Evolutionary conservation across 2,797 vertebrate genomes (phyloP).

Genomic region (Eremophila alpestris): DNA sequence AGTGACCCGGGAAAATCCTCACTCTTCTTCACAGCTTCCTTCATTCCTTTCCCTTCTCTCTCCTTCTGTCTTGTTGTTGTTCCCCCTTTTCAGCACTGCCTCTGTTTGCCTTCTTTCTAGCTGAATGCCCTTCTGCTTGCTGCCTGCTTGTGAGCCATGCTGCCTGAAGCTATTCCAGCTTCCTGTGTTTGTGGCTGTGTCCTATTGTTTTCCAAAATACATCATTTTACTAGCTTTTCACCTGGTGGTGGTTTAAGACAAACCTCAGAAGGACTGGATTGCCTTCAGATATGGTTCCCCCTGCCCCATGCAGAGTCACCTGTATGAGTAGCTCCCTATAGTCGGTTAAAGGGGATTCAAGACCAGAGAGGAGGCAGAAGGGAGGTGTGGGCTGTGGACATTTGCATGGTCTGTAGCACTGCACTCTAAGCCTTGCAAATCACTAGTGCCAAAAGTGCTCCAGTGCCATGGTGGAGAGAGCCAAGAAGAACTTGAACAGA

Average conservation of each 20-base stretch:
- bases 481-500: neutral
- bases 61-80: neutral
- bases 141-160: neutral
- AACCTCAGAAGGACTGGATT: neutral
- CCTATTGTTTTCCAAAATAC: neutral
- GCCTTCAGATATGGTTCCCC: neutral
- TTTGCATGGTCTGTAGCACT: neutral
- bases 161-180: neutral
- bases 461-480: neutral
- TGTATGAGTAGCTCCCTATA: accelerated
- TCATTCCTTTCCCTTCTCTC: neutral
- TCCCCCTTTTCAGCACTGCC: neutral
- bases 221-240: neutral
- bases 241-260: neutral
- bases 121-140: neutral
- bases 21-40: neutral
- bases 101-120: neutral
- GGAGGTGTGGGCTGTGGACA: neutral
- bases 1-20: neutral
- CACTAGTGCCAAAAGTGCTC: neutral
- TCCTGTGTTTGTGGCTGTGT: neutral
- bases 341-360: neutral
- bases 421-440: neutral
- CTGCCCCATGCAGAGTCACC: neutral
- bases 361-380: neutral